These are phyloP conservation scores for Zalophus californianus DNA, from an alignment of 2,797 vertebrate species.

Conservation along the genomic window DNA sequence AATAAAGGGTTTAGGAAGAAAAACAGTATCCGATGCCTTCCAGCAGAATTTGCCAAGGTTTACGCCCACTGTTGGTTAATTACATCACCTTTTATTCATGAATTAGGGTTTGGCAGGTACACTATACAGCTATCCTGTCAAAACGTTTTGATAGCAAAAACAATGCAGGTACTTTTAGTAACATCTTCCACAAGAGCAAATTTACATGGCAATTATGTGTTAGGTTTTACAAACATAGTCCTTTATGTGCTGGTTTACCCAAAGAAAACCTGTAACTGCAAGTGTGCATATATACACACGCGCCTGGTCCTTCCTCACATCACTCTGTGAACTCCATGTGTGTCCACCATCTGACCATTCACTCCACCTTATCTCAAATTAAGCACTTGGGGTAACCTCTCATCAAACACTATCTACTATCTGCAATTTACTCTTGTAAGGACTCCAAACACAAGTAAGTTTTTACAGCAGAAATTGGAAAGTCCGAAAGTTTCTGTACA, in stretches of 20 bases:
- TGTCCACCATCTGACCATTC: neutral
- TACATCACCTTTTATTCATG: neutral
- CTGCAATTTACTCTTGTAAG: neutral
- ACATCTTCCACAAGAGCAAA: neutral
- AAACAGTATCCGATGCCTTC: neutral
- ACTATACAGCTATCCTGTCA: neutral
- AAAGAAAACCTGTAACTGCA: neutral
- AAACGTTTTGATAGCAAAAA: neutral
- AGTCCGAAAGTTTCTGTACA: neutral
- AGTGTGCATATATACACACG: rapidly evolving
- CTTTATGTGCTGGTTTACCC: neutral
- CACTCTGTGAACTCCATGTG: neutral
- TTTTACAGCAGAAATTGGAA: neutral
- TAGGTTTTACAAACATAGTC: neutral
- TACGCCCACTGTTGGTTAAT: neutral
- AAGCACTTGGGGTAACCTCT: neutral
- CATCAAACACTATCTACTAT: neutral
- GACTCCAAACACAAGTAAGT: neutral
- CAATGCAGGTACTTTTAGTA: neutral
- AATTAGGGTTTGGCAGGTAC: neutral
- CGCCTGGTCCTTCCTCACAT: neutral
- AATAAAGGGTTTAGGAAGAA: neutral
- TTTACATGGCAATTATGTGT: neutral
- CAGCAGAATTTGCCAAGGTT: neutral
- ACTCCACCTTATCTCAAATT: neutral